Evolutionary conservation across 2,797 vertebrate species (phyloP), one percentile per base, ranked within the genome.

Genomic region (Lophius americanus): DNA sequence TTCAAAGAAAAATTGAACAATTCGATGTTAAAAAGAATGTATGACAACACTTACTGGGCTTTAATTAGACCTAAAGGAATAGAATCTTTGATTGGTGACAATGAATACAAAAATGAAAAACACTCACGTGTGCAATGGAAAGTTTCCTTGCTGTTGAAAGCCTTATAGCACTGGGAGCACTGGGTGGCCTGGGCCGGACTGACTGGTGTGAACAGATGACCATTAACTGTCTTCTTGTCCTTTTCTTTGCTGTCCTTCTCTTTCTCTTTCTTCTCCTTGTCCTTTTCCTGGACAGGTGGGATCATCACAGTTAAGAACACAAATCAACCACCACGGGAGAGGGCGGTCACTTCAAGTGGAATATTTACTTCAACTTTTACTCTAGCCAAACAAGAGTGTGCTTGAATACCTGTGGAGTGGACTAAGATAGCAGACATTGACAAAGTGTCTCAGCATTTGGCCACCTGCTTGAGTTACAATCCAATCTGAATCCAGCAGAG

Each of bases 121-220:
- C 41, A 83, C 97, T 95, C 89, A 99, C 98, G 91, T 82, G 94
- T 85, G 90, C 98, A 99, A 33, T 92, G 87, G 79, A 95, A 94
- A 11, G 92, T 91, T 11, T 98, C 96, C 79, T 95, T 98, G 82
- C 84, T 90, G 89, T 76, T 91, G 73, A 99, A 94, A 50, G 90
- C 69, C 86, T 95, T 99, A 86, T 88, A 89, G 79, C 98, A 99
- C 75, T 96, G 95, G 88, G 90, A 38, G 43, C 43, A 99, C 66
- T 80, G 92, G 75, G 92, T 44, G 0, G 92, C 76, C 32, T 93
- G 94, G 67, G 92, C 89, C 0, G 91, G 75, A 0, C 88, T 68
- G 6, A 92, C 85, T 1, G 93, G 38, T 60, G 91, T 91, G 86
- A 98, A 99, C 3, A 91, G 47, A 56, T 99, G 98, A 1, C 97